Evolutionary conservation across 2,797 vertebrate species (phyloP), one percentile per base, ranked within the genome.

Genomic region (Anisognathus igniventris): DNA sequence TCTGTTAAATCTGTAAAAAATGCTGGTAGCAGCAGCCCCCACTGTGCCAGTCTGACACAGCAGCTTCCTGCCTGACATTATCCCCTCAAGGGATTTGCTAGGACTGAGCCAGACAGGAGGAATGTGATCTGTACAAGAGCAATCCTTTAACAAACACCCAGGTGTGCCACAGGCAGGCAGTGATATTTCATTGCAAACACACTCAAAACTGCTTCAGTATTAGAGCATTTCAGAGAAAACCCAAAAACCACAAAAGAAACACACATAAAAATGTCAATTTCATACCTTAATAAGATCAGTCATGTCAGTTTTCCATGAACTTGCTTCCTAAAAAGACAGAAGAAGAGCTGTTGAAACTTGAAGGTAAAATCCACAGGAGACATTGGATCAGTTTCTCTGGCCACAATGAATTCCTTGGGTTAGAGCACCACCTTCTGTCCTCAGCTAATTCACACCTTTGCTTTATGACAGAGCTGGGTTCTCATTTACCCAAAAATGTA

Each of bases 291-390:
- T 28, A 56, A 95, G 50, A 35, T 88, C 83, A 64, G 84, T 76
- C 74, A 90, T 74, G n/a, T 89, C 87, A 25, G 91, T 92, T 72
- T 95, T 96, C 96, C 96, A 96, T 2, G 71, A 88, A 66, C 86
- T 95, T 81, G 96, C 93, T 74, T 96, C 97, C 97, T 98, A 89
- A 47, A 87, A 78, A 79, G 54, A 92, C 12, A 92, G 35, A 86
- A 78, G 48, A 79, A 67, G 3, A 71, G 31, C 25, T 50, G 24
- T n/a, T 82, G 58, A 89, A 66, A 71, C 19, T 47, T 70, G 2
- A 35, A 48, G 25, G 31, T 64, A 66, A 92, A 74, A 64, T 27
- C 28, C 14, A 39, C 2, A 74, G 39, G 8, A 58, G 31, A 17
- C 17, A 48, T 0, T 20, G 27, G 10, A 48, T 30, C 3, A 39